Conservation (phyloP, 2,888 invertebrate species). For the Bruchidius siliquastri region DNA sequence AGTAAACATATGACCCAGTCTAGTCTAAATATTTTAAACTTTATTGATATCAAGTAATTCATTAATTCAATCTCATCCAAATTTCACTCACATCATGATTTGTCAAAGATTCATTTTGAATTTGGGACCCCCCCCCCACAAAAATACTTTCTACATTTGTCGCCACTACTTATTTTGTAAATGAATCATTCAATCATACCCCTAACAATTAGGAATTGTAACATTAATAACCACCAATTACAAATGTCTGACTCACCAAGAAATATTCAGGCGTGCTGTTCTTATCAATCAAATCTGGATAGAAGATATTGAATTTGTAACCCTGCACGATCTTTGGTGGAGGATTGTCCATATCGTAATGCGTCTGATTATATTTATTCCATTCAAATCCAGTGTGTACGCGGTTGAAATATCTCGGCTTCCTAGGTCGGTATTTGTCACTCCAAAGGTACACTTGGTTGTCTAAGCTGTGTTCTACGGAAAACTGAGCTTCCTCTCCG, state of each 20-base stretch:
- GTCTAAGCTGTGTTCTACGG: constrained; percentile 82
- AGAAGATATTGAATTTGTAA: constrained; percentile 99
- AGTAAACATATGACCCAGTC: too few relatives aligned
- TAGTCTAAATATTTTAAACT: too few relatives aligned
- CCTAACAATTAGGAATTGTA: too few relatives aligned
- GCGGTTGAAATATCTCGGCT: constrained; percentile 96
- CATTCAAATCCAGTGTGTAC: constrained; percentile 98
- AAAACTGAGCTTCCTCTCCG: constrained; percentile 85
- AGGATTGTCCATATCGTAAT: constrained; percentile 99
- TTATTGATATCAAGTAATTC: too few relatives aligned
- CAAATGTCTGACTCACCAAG: constrained; percentile 55
- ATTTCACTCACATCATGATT: too few relatives aligned
- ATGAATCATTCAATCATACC: too few relatives aligned
- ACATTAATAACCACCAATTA: too few relatives aligned
- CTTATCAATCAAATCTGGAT: constrained; percentile 97
- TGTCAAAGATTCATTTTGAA: too few relatives aligned
- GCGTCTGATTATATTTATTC: constrained; percentile 99
- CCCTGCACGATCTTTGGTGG: constrained; percentile 99
- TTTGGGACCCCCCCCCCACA: too few relatives aligned
- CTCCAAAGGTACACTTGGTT: constrained; percentile 91
- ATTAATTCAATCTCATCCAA: too few relatives aligned
- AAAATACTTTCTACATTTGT: too few relatives aligned
- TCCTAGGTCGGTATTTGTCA: constrained; percentile 95
- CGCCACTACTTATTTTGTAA: too few relatives aligned
- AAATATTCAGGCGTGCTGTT: constrained; percentile 88